Evolutionary conservation across 2,888 invertebrate genomes (phyloP).

Genomic region (Latheticus oryzae): DNA sequence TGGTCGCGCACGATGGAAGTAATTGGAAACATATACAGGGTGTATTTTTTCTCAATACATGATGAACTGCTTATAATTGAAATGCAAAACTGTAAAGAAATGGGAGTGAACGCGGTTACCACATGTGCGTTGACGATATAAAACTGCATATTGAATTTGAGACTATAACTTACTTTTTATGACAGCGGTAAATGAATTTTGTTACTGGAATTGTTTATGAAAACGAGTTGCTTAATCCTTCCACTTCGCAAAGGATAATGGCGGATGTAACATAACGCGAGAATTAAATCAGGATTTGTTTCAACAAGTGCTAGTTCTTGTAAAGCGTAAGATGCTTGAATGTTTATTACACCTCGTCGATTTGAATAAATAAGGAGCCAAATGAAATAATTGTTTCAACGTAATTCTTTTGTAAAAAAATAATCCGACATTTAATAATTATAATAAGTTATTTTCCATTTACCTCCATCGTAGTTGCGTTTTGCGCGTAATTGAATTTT

Average conservation of each 20-base stretch:
- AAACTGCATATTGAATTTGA: slow-evolving; percentile 18
- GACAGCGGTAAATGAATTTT: slow-evolving; percentile 26
- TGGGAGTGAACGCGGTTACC: not conserved
- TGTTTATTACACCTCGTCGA: slow-evolving; percentile 6
- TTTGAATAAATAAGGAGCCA: not conserved
- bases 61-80: too few species aligned
- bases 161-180: slow-evolving; percentile 25
- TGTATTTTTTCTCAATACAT: too few species aligned
- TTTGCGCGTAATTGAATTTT: slow-evolving; percentile 11
- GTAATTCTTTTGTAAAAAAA: too few species aligned
- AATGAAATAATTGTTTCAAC: too few species aligned
- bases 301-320: slow-evolving; percentile 11
- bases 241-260: slow-evolving; percentile 14
- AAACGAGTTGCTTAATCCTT: slow-evolving; percentile 20
- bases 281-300: slow-evolving; percentile 22
- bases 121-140: slow-evolving; percentile 9
- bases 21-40: too few species aligned
- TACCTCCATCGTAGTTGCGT: too few species aligned
- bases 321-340: not conserved
- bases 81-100: slow-evolving; percentile 2
- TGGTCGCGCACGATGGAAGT: slow-evolving; percentile 5
- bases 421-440: too few species aligned
- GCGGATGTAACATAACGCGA: slow-evolving; percentile 13
- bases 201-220: slow-evolving; percentile 21
- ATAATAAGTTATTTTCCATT: too few species aligned